These are phyloP conservation scores for Bombus waltoni DNA, from an alignment of 1,140 invertebrate genomes.

Conservation along the genomic window DNA sequence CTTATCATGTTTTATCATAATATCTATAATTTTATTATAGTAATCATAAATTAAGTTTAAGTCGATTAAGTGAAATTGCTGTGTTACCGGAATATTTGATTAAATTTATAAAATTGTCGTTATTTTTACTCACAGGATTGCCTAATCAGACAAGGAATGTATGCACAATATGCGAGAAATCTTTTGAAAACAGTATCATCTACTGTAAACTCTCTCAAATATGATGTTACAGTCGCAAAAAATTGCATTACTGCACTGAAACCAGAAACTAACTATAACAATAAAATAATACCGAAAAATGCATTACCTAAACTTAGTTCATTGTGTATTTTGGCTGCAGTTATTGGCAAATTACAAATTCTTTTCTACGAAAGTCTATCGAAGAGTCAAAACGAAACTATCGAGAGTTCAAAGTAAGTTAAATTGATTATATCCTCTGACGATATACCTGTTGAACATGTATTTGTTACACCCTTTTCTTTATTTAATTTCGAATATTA, in stretches of 20 bases:
- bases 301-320: constrained; percentile 86
- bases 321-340: constrained; percentile 86
- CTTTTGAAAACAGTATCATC: constrained; percentile 88
- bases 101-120: background rate
- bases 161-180: constrained; percentile 91
- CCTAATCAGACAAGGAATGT: constrained; percentile 95
- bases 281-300: constrained; percentile 82
- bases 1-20: background rate
- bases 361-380: constrained; percentile 83
- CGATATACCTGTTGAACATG: background rate
- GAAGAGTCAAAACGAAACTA: constrained; percentile 73
- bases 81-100: background rate
- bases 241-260: constrained; percentile 87
- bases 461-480: background rate
- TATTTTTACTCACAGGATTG: constrained; percentile 85
- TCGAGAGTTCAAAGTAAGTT: constrained; percentile 72
- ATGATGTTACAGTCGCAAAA: constrained; percentile 88
- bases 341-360: constrained; percentile 88
- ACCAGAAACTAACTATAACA: constrained; percentile 79
- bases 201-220: constrained; percentile 86
- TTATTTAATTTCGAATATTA: background rate
- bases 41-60: background rate
- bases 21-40: too few relatives aligned
- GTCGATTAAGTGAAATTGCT: background rate
- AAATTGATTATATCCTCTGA: constrained; percentile 21